Evolutionary conservation across 2,797 vertebrate species (phyloP).

Genomic region (Myotis myotis): DNA sequence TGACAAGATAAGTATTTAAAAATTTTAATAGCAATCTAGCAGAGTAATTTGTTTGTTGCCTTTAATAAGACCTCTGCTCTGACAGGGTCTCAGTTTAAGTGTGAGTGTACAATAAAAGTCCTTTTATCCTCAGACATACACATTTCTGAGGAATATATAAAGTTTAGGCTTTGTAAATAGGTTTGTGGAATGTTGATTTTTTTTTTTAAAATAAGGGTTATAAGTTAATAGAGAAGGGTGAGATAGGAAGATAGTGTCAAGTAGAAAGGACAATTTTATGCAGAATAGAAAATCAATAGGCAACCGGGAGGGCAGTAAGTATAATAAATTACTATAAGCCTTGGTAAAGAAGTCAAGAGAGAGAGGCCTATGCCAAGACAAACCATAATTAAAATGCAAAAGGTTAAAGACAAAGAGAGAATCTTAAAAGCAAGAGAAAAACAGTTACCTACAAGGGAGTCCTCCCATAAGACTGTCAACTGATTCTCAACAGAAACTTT

Average conservation of each 20-base stretch:
- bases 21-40: background rate
- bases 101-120: background rate
- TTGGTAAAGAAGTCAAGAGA: background rate
- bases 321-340: background rate
- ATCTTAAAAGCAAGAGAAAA: too few species aligned
- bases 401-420: too few species aligned
- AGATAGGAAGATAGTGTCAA: background rate
- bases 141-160: slow-evolving; percentile 20
- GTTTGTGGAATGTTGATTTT: background rate
- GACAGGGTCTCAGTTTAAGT: background rate
- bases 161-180: slow-evolving; percentile 49
- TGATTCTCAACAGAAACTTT: too few species aligned
- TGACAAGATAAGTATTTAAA: background rate
- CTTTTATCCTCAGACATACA: background rate
- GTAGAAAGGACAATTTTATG: background rate
- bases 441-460: too few species aligned
- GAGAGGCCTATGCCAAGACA: background rate
- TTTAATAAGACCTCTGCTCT: background rate
- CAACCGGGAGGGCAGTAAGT: background rate
- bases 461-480: too few species aligned
- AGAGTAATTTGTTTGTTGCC: background rate
- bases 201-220: background rate
- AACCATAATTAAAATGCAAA: too few species aligned
- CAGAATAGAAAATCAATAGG: slow-evolving; percentile 16
- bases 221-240: background rate